Evolutionary conservation across 2,113 vertebrate species (phyloP).

Genomic region (Epinephelus cyanopodus): DNA sequence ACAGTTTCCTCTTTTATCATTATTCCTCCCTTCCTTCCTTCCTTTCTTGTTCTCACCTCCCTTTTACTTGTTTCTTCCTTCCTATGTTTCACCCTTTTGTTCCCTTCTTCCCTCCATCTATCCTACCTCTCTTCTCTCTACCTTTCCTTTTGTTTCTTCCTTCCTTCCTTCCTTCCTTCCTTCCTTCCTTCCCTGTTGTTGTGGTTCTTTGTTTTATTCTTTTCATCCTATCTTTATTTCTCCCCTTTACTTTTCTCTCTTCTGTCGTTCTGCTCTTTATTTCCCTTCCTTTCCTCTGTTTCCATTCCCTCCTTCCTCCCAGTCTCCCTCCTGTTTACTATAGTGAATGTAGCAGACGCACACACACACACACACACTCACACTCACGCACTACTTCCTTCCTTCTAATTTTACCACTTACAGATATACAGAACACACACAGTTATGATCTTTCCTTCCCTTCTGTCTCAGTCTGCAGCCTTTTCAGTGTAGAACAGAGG

Average conservation of each 20-base stretch:
- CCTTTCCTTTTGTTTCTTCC: background rate
- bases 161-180: background rate
- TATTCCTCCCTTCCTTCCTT: background rate
- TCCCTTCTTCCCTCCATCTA: background rate
- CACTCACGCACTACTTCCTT: background rate
- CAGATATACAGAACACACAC: too few species aligned
- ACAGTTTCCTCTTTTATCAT: background rate
- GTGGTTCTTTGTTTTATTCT: too few species aligned
- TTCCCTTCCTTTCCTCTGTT: conserved; percentile 1
- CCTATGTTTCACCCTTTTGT: background rate
- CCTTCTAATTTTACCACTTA: background rate
- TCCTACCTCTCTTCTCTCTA: background rate
- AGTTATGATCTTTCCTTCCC: background rate
- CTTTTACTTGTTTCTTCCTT: background rate
- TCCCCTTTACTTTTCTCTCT: background rate
- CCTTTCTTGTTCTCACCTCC: too few species aligned
- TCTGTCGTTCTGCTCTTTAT: background rate
- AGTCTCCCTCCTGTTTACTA: background rate
- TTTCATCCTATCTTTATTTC: too few species aligned
- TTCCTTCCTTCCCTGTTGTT: background rate
- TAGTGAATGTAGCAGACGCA: background rate
- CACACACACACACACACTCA: too few species aligned
- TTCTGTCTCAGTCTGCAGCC: background rate
- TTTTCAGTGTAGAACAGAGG: too few species aligned
- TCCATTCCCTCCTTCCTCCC: background rate